Evolutionary conservation across 2,888 invertebrate species (phyloP).

Genomic region (Stomorhina lunata): DNA sequence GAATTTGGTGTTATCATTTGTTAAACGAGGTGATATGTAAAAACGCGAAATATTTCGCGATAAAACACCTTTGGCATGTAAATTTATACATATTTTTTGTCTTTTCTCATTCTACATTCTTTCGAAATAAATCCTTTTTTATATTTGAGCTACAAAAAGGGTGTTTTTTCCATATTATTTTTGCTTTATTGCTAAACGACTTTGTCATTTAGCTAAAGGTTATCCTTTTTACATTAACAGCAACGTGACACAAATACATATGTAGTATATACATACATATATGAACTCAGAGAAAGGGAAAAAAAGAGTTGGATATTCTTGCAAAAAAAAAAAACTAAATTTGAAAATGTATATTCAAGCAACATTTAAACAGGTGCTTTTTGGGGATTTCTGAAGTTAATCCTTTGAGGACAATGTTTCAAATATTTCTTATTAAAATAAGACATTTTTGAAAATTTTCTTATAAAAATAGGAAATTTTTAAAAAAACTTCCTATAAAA

Average conservation of each 20-base stretch:
- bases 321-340: background rate
- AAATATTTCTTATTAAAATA: too few species aligned
- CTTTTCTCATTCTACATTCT: background rate
- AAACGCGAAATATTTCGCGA: constrained; percentile 48
- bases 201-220: constrained; percentile 53
- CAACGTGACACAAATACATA: constrained; percentile 1
- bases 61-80: constrained; percentile 50
- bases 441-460: too few species aligned
- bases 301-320: background rate
- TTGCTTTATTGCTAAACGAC: constrained; percentile 42
- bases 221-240: constrained; percentile 28
- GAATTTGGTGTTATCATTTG: background rate
- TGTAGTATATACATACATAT: background rate
- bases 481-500: too few species aligned
- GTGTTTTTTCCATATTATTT: background rate
- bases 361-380: too few species aligned
- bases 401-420: too few species aligned
- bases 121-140: constrained; percentile 33
- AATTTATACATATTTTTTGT: constrained; percentile 40
- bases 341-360: too few species aligned
- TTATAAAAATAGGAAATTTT: too few species aligned
- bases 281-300: background rate
- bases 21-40: constrained; percentile 29
- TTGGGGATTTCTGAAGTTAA: too few species aligned
- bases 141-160: background rate